Base-by-base conservation (phyloP, 1,140 invertebrate species). In the Drosophila setifemur region DNA sequence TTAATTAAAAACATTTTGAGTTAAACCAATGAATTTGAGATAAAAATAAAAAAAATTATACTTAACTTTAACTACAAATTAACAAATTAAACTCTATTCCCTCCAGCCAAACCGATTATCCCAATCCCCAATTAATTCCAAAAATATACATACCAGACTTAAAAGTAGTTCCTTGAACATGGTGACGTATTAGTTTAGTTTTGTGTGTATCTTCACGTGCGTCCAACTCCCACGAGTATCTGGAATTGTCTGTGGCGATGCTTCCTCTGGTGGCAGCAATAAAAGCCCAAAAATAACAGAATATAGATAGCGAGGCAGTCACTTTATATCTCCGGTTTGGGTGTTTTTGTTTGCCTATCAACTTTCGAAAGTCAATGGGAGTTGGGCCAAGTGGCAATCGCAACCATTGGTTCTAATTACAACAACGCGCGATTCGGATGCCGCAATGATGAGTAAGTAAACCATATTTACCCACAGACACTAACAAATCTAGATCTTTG, bases 341-440 rank as follows among this genome's bases (percentile, higher is more conserved):
- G 28, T 54, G 29, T 72, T 28, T 66, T 8, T 72, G 33, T 64
- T 69, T 60, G 45, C 45, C 40, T 67, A 73, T 82, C 73, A 68
- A 61, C 77, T 81, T 81, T 74, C 71, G 77, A 81, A 81, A 82
- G 71, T 57, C 21, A 40, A 64, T 25, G 44, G 53, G 53, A 71
- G 66, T 76, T 70, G 72, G 37, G 72, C 73, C 55, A 75, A 71
- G 73, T 69, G 40, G 9, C 66, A 72, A 52, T 37, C 26, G 26
- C 29, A 42, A 2, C 29, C 8, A 37, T 37, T 16, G 14, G 5
- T 69, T 63, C 61, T 58, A 57, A 44, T 50, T 66, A 61, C 53
- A 44, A 50, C 44, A 75, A 73, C 47, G 16, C 47, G 16, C 42
- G 26, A 44, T 50, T 54, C 50, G 25, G 42, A 81, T 77, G 58